Base-by-base conservation (phyloP, 2,113 vertebrate genomes). In the Canis aureus region DNA sequence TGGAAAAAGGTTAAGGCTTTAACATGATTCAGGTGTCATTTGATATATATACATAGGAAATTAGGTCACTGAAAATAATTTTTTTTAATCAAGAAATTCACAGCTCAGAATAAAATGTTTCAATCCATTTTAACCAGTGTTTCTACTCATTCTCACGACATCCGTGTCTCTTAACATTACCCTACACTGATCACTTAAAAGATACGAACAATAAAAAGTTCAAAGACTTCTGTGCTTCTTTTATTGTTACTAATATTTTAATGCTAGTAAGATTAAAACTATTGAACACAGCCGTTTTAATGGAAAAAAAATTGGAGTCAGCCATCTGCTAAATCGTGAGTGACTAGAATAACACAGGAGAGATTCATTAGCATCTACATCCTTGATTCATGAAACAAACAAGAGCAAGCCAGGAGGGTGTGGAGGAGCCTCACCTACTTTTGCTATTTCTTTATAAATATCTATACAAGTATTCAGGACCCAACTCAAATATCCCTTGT, bases 11-110 rank as follows among this genome's bases (percentile, higher is more conserved):
- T 98, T 96, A 97, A 97, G 96, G 96, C 96, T 97, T 86, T 93
- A 62, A 29, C 96, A 98, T 98, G 98, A 98, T 98, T 99, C 98
- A 94, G 91, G 91, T 98, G 98, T 96, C 98, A 98, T 96, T 98
- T 98, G 98, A 99, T 97, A 97, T 92, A 98, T 98, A 97, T 95
- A 93, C 98, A 62, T 53, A 98, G 98, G 99, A 99, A 99, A 99
- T 99, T 98, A 98, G 98, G 98, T 97, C 98, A 95, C 92, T 96
- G 96, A 97, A 98, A 98, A 95, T 97, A 97, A 93, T 82, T 98
- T 98, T 97, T 97, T 98, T 98, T 97, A 97, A 97, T 93, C 79
- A 88, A 91, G 97, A 95, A 96, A 98, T 97, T 96, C 97, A 97
- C 73, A 96, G 97, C 91, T 93, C 73, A 16, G 83, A 91, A 84